Evolutionary conservation across 2,113 vertebrate species (phyloP).

Genomic region (Macquaria ambigua): DNA sequence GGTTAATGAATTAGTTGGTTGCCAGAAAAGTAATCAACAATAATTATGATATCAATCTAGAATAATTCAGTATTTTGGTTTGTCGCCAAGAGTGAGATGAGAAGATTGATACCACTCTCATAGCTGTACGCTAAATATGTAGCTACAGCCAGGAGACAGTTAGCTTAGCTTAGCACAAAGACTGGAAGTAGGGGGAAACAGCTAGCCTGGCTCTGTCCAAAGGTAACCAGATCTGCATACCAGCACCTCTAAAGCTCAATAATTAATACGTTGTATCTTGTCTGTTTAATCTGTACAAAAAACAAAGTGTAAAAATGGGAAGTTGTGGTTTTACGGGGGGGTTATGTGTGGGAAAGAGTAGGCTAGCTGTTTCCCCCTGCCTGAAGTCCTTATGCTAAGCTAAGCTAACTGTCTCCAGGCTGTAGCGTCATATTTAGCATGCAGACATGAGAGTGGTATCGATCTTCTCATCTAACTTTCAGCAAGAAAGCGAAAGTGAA

Average conservation of each 20-base stretch:
- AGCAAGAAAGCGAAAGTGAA: not conserved
- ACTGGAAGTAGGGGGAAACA: not conserved
- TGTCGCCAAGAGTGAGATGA: not conserved
- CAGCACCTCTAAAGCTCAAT: not conserved
- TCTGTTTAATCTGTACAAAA: not conserved
- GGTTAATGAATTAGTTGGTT: not conserved
- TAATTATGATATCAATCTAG: not conserved
- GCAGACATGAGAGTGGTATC: not conserved
- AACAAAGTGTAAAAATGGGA: not conserved
- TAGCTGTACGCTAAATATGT: not conserved
- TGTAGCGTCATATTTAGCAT: not conserved
- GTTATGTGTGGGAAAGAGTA: not conserved
- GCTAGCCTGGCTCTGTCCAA: not conserved
- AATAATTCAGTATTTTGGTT: not conserved
- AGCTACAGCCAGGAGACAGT: not conserved
- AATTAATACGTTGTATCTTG: not conserved
- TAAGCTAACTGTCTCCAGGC: not conserved
- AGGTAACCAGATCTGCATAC: not conserved
- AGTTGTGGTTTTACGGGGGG: not conserved
- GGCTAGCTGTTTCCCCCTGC: not conserved
- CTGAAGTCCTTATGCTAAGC: constrained; percentile 12
- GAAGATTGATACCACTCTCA: not conserved
- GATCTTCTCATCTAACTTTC: not conserved
- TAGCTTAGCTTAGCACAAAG: not conserved
- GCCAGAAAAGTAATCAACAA: not conserved